A percentile compares a stretch with the other conserved stretches of the same genome.
phyloP scores from a whole-genome alignment of 2,113 vertebrate species.

The Amblyopsis rosae region DNA sequence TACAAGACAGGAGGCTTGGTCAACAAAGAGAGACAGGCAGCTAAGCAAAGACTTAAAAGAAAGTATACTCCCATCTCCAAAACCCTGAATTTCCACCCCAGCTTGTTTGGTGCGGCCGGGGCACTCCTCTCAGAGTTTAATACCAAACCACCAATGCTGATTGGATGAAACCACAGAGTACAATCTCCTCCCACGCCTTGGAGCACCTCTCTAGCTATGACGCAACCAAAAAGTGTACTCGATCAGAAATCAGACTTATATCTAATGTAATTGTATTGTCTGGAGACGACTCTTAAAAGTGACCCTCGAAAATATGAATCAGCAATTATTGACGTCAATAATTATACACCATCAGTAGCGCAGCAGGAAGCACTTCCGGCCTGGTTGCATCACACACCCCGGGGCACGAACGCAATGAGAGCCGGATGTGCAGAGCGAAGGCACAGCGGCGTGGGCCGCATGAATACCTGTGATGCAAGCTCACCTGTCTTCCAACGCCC shows the following conservation, averaged over 20 bases:
- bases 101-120: no score
- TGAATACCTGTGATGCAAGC: constrained; percentile 65
- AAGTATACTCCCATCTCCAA: neutral
- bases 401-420: constrained; percentile 30
- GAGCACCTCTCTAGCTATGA: no score
- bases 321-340: neutral
- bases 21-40: neutral
- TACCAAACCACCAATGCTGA: no score
- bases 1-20: neutral
- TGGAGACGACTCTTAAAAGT: no score
- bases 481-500: constrained; percentile 65
- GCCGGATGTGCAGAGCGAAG: constrained; percentile 31
- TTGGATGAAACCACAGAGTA: no score
- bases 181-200: no score
- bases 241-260: no score
- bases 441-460: constrained; percentile 48
- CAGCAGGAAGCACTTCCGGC: constrained; percentile 51
- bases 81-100: neutral
- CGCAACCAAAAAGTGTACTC: no score
- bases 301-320: no score
- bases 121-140: no score
- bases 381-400: constrained; percentile 51
- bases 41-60: neutral
- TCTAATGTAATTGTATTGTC: no score
- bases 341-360: constrained; percentile 13